These are phyloP conservation scores for Phaethornis superciliosus DNA, from an alignment of 2,113 vertebrate genomes.

Conservation along the genomic window DNA sequence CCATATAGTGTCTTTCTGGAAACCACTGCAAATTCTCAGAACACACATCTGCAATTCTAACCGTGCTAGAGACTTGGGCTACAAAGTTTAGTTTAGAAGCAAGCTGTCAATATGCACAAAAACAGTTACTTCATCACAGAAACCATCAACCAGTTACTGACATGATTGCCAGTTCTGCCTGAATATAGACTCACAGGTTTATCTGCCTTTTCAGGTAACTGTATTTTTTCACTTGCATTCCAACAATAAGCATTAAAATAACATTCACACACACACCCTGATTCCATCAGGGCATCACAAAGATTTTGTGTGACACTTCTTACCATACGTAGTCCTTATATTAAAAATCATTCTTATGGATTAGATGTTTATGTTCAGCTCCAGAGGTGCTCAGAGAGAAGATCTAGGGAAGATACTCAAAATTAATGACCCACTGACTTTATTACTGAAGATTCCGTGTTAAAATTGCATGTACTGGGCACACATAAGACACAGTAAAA, in stretches of 20 bases:
- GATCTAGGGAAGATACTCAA: not conserved
- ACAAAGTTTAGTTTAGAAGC: conserved; percentile 28
- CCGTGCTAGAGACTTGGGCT: conserved; percentile 25
- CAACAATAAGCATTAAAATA: not conserved
- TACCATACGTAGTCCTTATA: not conserved
- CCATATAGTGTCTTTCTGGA: conserved; percentile 66
- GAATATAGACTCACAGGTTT: not conserved
- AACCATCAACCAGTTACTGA: not conserved
- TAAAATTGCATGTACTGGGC: not conserved
- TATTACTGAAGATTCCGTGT: not conserved
- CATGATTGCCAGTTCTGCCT: not conserved
- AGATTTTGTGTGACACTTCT: not conserved
- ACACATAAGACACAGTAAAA: too few relatives aligned
- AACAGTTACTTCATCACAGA: not conserved
- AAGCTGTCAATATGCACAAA: not conserved
- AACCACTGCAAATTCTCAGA: conserved; percentile 65
- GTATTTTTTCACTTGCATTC: not conserved
- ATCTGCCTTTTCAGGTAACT: not conserved
- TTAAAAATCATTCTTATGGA: not conserved
- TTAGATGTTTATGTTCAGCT: not conserved
- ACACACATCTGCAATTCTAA: conserved; percentile 68
- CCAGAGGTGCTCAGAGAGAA: not conserved
- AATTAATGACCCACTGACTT: not conserved
- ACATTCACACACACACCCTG: not conserved
- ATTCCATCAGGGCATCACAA: not conserved